A percentile compares a stretch with the other conserved stretches of the same genome.
These are phyloP conservation scores for Aleiodes sp. DNA, from an alignment of 1,140 invertebrate species.

Conservation along the genomic window DNA sequence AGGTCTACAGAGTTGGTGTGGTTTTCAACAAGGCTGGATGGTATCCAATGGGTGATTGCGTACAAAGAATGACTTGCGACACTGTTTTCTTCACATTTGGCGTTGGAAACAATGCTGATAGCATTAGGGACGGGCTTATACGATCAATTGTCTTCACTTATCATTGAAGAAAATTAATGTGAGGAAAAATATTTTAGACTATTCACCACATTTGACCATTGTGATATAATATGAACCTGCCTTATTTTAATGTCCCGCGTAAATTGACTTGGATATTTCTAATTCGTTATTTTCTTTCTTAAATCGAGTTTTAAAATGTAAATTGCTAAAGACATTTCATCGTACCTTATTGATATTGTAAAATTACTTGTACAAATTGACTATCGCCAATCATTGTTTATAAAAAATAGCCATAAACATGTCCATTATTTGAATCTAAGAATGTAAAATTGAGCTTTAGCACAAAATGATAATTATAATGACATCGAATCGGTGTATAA, in stretches of 20 bases:
- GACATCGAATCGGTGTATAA: conserved; percentile 21
- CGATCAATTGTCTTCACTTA: conserved; percentile 76
- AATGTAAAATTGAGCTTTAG: conserved; percentile 6
- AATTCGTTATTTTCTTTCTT: conserved; percentile 12
- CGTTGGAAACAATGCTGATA: conserved; percentile 73
- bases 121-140: conserved; percentile 77
- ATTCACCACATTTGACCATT: conserved; percentile 12
- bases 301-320: not conserved
- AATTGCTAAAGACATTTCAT: not conserved
- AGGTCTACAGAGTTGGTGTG: conserved; percentile 77
- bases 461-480: not conserved
- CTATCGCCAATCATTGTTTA: conserved; percentile 2
- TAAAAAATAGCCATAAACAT: conserved; percentile 20
- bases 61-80: conserved; percentile 70
- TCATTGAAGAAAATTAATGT: conserved; percentile 37
- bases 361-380: conserved; percentile 36
- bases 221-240: conserved; percentile 17
- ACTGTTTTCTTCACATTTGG: conserved; percentile 78
- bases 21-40: conserved; percentile 82
- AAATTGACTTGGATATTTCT: not conserved
- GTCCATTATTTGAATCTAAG: conserved; percentile 30
- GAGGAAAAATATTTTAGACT: conserved; percentile 2
- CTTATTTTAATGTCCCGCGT: not conserved
- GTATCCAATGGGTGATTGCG: conserved; percentile 78
- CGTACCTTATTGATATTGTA: conserved; percentile 36